Percentiles rank a stretch among this genome's conserved stretches.
Conservation (phyloP, 2,888 invertebrate genomes). For the Harmothoe impar region DNA sequence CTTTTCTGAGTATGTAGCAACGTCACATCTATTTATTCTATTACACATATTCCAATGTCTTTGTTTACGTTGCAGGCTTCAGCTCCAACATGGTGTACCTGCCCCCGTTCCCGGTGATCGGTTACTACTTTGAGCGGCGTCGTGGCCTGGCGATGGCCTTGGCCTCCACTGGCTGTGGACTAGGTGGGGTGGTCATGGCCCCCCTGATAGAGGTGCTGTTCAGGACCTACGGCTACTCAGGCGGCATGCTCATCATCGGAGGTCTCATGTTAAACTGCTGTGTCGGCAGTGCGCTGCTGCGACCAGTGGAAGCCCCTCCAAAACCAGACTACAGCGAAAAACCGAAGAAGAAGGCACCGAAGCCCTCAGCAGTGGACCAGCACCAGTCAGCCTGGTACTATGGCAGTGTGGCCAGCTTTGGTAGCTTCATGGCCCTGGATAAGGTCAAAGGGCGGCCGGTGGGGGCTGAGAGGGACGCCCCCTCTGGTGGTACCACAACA, state of each 20-base stretch:
- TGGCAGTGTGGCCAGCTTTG: constrained; percentile 50
- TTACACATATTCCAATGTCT: too few relatives aligned
- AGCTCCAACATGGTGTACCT: constrained; percentile 53
- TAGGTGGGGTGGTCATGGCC: constrained; percentile 44
- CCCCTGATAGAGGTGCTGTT: constrained; percentile 21
- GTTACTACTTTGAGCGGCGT: constrained; percentile 58
- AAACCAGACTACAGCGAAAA: background rate
- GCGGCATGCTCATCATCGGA: constrained; percentile 52
- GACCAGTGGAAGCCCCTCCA: background rate
- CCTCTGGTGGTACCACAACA: background rate
- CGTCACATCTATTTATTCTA: too few relatives aligned
- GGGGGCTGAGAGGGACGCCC: background rate
- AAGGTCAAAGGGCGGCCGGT: background rate
- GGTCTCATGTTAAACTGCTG: constrained; percentile 57
- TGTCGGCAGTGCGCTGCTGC: background rate
- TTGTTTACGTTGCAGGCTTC: constrained; percentile 1
- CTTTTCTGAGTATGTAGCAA: too few relatives aligned
- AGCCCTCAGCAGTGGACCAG: too few relatives aligned
- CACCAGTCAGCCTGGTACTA: constrained; percentile 49
- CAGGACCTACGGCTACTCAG: constrained; percentile 49
- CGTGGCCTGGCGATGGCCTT: constrained; percentile 47
- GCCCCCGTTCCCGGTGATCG: constrained; percentile 43
- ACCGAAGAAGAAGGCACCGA: background rate
- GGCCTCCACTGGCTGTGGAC: constrained; percentile 15
- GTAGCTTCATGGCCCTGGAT: constrained; percentile 37